Evolutionary conservation across 2,888 invertebrate species (phyloP), one percentile per base, ranked within the genome.

Genomic region (Stenchaetothrips biformis): DNA sequence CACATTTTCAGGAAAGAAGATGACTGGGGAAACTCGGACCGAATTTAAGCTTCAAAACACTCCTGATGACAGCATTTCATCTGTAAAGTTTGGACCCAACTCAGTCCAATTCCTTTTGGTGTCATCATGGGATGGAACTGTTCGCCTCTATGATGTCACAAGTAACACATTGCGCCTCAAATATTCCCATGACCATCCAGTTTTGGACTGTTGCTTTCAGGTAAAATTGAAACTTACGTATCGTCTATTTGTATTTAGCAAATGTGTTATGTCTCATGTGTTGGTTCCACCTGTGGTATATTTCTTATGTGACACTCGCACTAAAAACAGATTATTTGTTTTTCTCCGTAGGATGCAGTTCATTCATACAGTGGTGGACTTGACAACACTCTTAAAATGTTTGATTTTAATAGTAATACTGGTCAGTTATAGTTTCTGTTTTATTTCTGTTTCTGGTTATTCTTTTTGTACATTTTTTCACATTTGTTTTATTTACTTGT

Each of bases 111-210:
- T 95, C 87, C 89, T 99, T 59, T 90, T 98, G 80, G 96, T 96
- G 4, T 95, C 98, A n/a, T 97, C 98, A 2, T 99, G 99, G 99
- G 99, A 99, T 87, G 92, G 93, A 82, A 92, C 92, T 82, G 96
- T 99, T 25, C 91, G 98, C 80, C 89, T 99, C 74, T 99, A 98
- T 87, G 99, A 99, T 90, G 95, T 98, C 79, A 90, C 92, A 80
- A 92, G 93, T 80, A 97, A 98, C 87, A 91, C 91, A 82, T 91
- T 98, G 87, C 90, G 96, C 80, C 92, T 96, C 84, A 96, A 96
- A 88, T 98, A 97, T 87, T 90, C 89, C 82, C 97, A 98, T 85
- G 93, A 94, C 83, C 90, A 93, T 79, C 95, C 99, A 0, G 96
- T 99, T 18, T 89, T 99, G 80, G 97, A 98, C 87, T 93, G 94